Percentiles rank a stretch among this genome's conserved stretches.
These are phyloP conservation scores for Adineta ricciae DNA, from an alignment of 2,888 invertebrate species.

Conservation along the genomic window DNA sequence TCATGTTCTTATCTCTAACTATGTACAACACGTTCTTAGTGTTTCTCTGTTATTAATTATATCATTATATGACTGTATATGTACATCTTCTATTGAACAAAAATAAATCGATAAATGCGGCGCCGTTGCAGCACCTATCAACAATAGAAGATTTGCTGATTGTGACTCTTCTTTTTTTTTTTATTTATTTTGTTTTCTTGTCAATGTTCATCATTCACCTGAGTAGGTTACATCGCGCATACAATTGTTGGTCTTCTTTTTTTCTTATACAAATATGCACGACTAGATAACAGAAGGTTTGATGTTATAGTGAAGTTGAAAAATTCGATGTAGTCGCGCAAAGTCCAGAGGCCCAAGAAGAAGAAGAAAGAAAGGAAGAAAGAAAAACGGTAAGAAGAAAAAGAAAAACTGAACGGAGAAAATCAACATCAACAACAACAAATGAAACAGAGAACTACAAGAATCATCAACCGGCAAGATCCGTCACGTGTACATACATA, in stretches of 20 bases:
- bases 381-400: neutral
- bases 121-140: neutral
- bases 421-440: neutral
- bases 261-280: neutral
- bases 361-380: too few relatives aligned
- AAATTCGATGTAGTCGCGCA: neutral
- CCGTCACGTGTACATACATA: neutral
- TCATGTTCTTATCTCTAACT: neutral
- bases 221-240: neutral
- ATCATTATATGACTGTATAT: neutral
- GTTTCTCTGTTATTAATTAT: neutral
- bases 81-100: neutral
- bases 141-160: neutral
- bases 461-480: neutral
- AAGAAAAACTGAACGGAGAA: neutral
- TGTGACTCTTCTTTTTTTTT: neutral
- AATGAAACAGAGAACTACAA: neutral
- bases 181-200: neutral
- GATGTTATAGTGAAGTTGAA: neutral
- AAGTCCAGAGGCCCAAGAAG: neutral
- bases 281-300: neutral
- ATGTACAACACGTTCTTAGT: constrained; percentile 21
- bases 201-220: neutral
- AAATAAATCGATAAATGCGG: neutral
- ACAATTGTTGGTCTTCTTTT: neutral